phyloP scores from a whole-genome alignment of 2,113 vertebrate species.

The Cryptomyrus ogoouensis region DNA sequence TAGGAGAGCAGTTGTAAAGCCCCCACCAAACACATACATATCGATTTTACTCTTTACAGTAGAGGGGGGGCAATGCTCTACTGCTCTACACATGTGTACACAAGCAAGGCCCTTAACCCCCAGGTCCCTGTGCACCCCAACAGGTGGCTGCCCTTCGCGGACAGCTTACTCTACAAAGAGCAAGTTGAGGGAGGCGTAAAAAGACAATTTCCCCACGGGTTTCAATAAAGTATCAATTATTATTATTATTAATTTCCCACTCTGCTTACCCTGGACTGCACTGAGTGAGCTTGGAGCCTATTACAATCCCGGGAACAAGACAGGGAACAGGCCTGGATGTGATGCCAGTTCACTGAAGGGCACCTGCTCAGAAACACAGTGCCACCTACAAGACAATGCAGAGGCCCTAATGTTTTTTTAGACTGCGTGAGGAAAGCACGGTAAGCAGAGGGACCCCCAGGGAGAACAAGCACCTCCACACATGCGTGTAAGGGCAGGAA shows the following conservation, averaged over 20 bases:
- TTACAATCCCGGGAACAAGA: not conserved
- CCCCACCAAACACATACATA: slow-evolving; percentile 8
- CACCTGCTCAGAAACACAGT: not conserved
- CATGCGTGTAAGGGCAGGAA: not conserved
- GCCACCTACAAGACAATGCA: not conserved
- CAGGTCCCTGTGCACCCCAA: no score
- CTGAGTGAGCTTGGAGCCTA: not conserved
- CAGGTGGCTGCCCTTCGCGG: no score
- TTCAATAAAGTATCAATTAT: no score
- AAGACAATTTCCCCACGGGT: no score
- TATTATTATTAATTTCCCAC: not conserved
- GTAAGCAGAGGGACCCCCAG: not conserved
- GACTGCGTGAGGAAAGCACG: not conserved
- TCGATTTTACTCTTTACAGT: not conserved
- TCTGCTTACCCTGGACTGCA: not conserved
- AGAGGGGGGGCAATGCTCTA: not conserved
- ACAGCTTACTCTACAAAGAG: no score
- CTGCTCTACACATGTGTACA: not conserved
- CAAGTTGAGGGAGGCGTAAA: no score
- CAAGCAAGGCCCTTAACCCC: not conserved
- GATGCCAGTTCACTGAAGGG: not conserved
- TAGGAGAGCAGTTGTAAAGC: slow-evolving; percentile 28
- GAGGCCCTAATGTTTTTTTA: not conserved
- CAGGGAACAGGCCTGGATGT: not conserved
- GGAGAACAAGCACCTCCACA: not conserved